Evolutionary conservation across 2,113 vertebrate genomes (phyloP).

Genomic region (Callipepla californica): DNA sequence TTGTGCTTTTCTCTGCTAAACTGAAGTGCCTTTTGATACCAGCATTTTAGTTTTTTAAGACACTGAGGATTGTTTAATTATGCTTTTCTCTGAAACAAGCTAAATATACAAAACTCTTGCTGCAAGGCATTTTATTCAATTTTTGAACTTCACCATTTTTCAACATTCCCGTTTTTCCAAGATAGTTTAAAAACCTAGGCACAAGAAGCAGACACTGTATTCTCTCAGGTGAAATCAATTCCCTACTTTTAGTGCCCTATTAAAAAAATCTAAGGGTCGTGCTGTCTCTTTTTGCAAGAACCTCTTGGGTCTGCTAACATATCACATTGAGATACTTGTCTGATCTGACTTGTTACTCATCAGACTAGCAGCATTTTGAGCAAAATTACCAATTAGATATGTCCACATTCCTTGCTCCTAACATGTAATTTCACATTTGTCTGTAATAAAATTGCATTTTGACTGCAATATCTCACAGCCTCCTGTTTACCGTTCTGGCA

Average conservation of each 20-base stretch:
- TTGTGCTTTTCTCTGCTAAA: constrained; percentile 29
- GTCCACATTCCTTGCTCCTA: neutral
- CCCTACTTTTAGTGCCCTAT: neutral
- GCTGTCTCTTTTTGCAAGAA: neutral
- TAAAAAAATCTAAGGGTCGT: neutral
- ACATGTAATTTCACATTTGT: neutral
- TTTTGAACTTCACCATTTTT: neutral
- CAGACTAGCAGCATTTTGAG: neutral
- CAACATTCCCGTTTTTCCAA: neutral
- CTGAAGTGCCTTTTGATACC: constrained; percentile 15
- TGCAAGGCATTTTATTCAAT: neutral
- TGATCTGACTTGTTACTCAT: neutral
- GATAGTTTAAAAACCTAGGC: neutral
- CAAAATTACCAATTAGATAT: neutral
- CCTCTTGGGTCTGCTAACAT: neutral
- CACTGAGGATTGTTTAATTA: constrained; percentile 6
- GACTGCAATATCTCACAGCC: neutral
- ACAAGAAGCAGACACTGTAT: neutral
- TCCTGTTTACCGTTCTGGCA: neutral
- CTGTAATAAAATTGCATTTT: neutral
- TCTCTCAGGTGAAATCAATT: neutral
- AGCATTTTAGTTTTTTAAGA: constrained; percentile 2
- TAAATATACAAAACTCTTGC: constrained; percentile 4
- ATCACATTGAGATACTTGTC: neutral
- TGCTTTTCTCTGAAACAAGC: constrained; percentile 10